These are phyloP conservation scores for Onychostruthus taczanowskii DNA, from an alignment of 2,113 vertebrate species.

Conservation along the genomic window DNA sequence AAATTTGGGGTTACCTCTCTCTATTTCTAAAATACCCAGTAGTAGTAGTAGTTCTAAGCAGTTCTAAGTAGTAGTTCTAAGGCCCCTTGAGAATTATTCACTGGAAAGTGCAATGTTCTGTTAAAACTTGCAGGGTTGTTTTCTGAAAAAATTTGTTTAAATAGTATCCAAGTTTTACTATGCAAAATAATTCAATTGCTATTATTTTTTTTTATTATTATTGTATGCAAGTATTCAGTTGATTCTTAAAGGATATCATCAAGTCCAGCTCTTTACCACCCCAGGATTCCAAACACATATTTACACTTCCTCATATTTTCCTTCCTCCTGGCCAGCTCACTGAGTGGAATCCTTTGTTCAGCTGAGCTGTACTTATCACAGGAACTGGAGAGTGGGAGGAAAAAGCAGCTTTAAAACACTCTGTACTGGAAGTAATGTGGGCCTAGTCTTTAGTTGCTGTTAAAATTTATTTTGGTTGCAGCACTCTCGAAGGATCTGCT, in stretches of 20 bases:
- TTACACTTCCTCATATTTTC: background rate
- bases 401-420: constrained; percentile 4
- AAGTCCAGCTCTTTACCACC: background rate
- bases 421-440: background rate
- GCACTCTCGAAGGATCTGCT: background rate
- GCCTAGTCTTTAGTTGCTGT: background rate
- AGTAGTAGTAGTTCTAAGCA: no score
- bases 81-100: background rate
- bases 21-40: background rate
- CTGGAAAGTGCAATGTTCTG: background rate
- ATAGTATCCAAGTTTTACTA: background rate
- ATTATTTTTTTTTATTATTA: background rate
- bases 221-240: background rate
- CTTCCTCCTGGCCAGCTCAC: background rate
- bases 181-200: background rate
- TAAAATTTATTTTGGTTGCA: constrained; percentile 6
- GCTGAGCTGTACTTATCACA: background rate
- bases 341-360: background rate
- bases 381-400: constrained; percentile 1
- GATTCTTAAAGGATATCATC: background rate
- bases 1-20: background rate
- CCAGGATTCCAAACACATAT: background rate
- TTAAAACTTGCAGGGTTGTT: background rate
- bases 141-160: background rate
- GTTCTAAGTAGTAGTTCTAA: background rate